Percentiles rank a stretch among this genome's conserved stretches.
These are phyloP conservation scores for Pyrrhia umbra DNA, from an alignment of 2,888 invertebrate species.

Conservation along the genomic window DNA sequence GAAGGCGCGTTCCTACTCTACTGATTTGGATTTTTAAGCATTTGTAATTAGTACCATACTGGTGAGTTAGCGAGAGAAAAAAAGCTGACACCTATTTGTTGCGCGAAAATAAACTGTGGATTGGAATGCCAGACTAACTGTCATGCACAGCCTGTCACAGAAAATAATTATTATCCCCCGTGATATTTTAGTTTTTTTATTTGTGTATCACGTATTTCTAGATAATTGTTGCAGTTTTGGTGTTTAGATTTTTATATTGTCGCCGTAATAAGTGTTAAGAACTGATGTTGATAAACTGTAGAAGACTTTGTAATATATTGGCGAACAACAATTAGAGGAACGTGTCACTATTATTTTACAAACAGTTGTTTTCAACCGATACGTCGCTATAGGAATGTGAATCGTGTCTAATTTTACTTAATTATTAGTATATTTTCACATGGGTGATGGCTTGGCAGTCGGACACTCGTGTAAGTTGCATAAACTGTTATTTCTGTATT, in stretches of 20 bases:
- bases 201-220: conserved; percentile 84
- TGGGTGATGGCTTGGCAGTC: conserved; percentile 90
- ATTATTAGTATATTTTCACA: conserved; percentile 87
- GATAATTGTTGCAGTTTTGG: conserved; percentile 77
- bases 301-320: conserved; percentile 71
- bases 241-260: conserved; percentile 79
- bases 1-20: conserved; percentile 36
- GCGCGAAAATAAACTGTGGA: conserved; percentile 19
- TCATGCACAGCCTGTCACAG: conserved; percentile 70
- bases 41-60: conserved; percentile 6
- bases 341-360: conserved; percentile 86
- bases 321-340: conserved; percentile 79
- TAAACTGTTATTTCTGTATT: conserved; percentile 56
- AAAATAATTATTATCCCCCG: conserved; percentile 77
- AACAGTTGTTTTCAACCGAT: conserved; percentile 84
- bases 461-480: conserved; percentile 86
- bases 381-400: conserved; percentile 84
- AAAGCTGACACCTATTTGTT: conserved; percentile 22
- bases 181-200: conserved; percentile 88
- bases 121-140: conserved; percentile 54
- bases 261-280: conserved; percentile 69
- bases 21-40: conserved; percentile 26
- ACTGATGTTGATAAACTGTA: conserved; percentile 78
- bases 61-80: conserved; percentile 17
- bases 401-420: conserved; percentile 82